Evolutionary conservation across 2,113 vertebrate genomes (phyloP).

Genomic region (Parus major): DNA sequence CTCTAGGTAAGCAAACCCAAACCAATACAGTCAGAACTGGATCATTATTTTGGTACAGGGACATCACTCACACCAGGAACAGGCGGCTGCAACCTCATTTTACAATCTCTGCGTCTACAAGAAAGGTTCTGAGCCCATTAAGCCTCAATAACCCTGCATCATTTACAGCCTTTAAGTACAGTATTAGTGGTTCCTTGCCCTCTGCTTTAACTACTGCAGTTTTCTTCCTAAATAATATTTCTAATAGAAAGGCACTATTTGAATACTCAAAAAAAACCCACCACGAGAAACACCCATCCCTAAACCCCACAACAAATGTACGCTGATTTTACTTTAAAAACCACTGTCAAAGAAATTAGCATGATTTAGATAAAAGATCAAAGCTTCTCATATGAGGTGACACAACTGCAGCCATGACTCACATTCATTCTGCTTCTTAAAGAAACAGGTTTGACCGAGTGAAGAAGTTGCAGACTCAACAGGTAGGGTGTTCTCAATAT

Average conservation of each 20-base stretch:
- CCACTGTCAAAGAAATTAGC: neutral
- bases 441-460: neutral
- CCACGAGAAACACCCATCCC: neutral
- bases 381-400: neutral
- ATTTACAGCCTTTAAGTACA: neutral
- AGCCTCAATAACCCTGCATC: neutral
- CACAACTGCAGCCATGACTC: neutral
- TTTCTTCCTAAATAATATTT: neutral
- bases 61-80: neutral
- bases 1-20: neutral
- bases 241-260: neutral
- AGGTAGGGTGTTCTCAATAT: neutral
- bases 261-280: neutral
- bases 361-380: slow-evolving; percentile 8
- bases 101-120: neutral
- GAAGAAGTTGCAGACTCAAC: neutral
- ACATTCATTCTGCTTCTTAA: neutral
- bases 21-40: neutral
- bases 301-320: neutral
- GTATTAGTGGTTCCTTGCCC: neutral
- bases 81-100: neutral
- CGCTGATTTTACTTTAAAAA: neutral
- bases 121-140: neutral
- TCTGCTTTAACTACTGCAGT: neutral
- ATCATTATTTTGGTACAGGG: neutral